A percentile compares a stretch with the other conserved stretches of the same genome.
Conservation (phyloP, 2,888 invertebrate genomes). For the Ecliptopera silaceata region DNA sequence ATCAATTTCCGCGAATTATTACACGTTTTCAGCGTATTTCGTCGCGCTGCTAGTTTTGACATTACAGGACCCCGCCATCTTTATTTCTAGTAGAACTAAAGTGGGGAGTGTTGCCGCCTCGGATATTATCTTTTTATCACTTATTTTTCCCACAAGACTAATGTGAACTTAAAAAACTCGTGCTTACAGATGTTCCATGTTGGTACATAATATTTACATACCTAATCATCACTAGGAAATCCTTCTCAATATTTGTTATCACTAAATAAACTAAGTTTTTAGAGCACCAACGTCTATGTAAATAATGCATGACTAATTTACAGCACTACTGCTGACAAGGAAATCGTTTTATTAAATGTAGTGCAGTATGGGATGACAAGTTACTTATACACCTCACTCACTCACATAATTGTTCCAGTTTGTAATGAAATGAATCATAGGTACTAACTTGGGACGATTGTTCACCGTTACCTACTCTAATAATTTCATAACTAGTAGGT, state of each 20-base stretch:
- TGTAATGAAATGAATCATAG: slow-evolving; percentile 18
- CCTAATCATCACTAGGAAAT: slow-evolving; percentile 10
- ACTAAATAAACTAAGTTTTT: slow-evolving; percentile 10
- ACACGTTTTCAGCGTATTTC: slow-evolving; percentile 65
- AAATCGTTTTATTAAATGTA: slow-evolving; percentile 8
- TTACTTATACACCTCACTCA: neutral
- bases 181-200: neutral
- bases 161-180: slow-evolving; percentile 51
- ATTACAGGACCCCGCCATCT: slow-evolving; percentile 74
- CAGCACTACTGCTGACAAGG: neutral
- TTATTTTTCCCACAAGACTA: too few species aligned
- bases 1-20: slow-evolving; percentile 51
- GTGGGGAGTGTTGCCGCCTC: slow-evolving; percentile 58
- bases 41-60: slow-evolving; percentile 72
- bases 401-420: neutral
- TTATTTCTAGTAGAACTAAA: slow-evolving; percentile 69
- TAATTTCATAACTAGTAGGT: slow-evolving; percentile 15
- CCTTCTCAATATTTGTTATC: slow-evolving; percentile 1
- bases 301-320: slow-evolving; percentile 9
- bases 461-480: neutral
- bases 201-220: neutral
- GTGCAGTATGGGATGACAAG: neutral
- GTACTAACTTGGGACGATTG: slow-evolving; percentile 1
- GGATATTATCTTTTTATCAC: slow-evolving; percentile 15
- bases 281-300: slow-evolving; percentile 8